Evolutionary conservation across 2,888 invertebrate species (phyloP), one percentile per base, ranked within the genome.

Genomic region (Eubasilissa splendida): DNA sequence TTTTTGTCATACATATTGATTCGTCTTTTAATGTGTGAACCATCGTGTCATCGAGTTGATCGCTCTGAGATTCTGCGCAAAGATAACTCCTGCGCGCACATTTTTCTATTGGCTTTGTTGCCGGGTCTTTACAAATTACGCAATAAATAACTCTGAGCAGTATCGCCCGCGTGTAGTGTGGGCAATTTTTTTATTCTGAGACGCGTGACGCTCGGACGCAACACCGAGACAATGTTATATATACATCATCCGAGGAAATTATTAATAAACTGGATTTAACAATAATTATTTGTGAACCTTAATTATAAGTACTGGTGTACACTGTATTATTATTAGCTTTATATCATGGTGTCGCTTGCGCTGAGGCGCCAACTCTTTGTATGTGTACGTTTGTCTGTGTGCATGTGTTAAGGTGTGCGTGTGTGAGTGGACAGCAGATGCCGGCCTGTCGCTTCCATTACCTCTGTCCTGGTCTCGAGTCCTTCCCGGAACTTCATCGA

Each of bases 261-360:
- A 63, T 63, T 60, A 22, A 22, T 22, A 22, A 22, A 22, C 22
- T 22, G 22, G 22, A 22, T 22, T 22, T 22, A 22, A 59, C 59
- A 59, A 82, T 68, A 63, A 82, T 82, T 77, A 80, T 80, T 80
- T 78, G 77, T 82, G 80, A 82, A 82, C 65, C 80, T 80, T 80
- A 82, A 78, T 80, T 80, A 73, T 81, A 82, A 82, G 82, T 82
- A 75, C 76, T 82, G 80, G 80, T 82, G 80, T 82, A 80, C 82
- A 79, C 77, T 80, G 82, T 82, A 82, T 82, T 80, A 80, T 82
- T 82, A 80, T 79, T 79, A 83, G 81, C 81, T 81, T 81, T 83
- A 82, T 78, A 79, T 77, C 75, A 79, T 60, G 77, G 73, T 81
- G 83, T 83, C 78, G 80, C 83, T 83, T 83, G 77, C 81, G 22